Base-by-base conservation (phyloP, 2,797 vertebrate genomes). In the Poecilia velifera region DNA sequence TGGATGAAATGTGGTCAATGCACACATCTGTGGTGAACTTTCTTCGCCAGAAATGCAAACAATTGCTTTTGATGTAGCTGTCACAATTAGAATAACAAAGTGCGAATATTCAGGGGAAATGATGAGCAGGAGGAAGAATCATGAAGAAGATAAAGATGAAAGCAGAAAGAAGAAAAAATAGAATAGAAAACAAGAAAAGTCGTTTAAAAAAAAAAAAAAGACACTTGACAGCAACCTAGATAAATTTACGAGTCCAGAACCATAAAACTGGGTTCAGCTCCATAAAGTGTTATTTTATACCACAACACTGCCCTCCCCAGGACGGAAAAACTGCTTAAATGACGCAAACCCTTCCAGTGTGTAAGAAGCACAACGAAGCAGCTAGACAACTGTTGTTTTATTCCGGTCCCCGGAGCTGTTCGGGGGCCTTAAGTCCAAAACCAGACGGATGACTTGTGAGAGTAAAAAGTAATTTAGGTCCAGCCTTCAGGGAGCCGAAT, bases 381-480 rank as follows among this genome's bases (percentile, higher is more conserved):
- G 31, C 51, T 14, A 36, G 71, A 78, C 76, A 89, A 87, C 84
- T 70, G 87, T 71, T 84, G 62, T 90, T 90, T 86, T 82, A 75
- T 59, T 79, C 78, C 62, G 80, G 73, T 79, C 79, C 9, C 70
- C 82, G 47, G 77, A 86, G 87, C 73, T 53, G 77, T 9, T 62
- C 7, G 73, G 41, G 41, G 81, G 81, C 78, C 86, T 81, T 79
- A 74, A 84, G 84, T 78, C 74, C 72, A 87, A 86, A 82, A 74
- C 62, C 64, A 76, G 78, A 64, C 73, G 43, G 79, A 92, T 89
- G 88, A 91, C 88, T 90, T 85, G 71, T n/a, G 81, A 82, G 68
- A 82, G 79, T 47, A 57, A 51, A 73, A 87, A 88, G 85, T 88
- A 89, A 92, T 93, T 92, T 85, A 84, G 85, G 84, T 91, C 81